Percentiles rank a stretch among this genome's conserved stretches.
Conservation (phyloP, 1,140 invertebrate genomes). For the Proales similis region DNA sequence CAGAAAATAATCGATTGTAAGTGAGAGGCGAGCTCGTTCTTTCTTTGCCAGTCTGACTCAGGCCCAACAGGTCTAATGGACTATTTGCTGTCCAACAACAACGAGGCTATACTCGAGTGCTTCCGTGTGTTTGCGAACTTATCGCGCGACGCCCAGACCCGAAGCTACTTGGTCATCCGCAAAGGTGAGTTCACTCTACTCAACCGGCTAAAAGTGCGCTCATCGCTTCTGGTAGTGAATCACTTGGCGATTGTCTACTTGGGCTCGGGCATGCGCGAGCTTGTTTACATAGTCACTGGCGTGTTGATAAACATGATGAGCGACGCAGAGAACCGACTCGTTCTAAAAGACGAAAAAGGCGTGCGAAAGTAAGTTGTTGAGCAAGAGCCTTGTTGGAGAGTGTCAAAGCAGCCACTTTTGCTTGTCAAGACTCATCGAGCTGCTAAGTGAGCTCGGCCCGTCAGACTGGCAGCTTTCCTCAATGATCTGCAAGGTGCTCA, state of each 20-base stretch:
- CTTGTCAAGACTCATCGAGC: constrained; percentile 55
- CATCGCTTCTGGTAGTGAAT: constrained; percentile 51
- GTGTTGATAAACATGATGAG: constrained; percentile 66
- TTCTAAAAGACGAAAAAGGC: constrained; percentile 55
- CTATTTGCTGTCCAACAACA: constrained; percentile 54
- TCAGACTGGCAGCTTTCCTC: constrained; percentile 60
- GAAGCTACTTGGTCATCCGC: constrained; percentile 57
- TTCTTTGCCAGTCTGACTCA: constrained; percentile 31
- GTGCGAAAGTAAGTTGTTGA: constrained; percentile 50
- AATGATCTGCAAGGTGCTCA: constrained; percentile 62
- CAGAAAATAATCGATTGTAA: constrained; percentile 48
- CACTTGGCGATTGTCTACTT: constrained; percentile 55
- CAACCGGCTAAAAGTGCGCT: not conserved
- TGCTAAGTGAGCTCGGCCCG: constrained; percentile 57
- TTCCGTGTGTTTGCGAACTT: constrained; percentile 63
- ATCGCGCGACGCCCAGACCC: constrained; percentile 58
- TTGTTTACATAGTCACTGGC: constrained; percentile 60
- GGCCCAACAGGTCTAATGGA: constrained; percentile 49
- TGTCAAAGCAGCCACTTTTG: not conserved
- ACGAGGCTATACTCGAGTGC: constrained; percentile 60
- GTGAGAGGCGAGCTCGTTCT: constrained; percentile 36
- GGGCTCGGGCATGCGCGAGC: constrained; percentile 56
- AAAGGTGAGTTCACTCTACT: constrained; percentile 46
- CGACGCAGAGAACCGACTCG: constrained; percentile 57
- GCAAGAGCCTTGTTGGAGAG: not conserved